A percentile compares a stretch with the other conserved stretches of the same genome.
Conservation (phyloP, 2,113 vertebrate genomes). For the Semicossyphus pulcher region DNA sequence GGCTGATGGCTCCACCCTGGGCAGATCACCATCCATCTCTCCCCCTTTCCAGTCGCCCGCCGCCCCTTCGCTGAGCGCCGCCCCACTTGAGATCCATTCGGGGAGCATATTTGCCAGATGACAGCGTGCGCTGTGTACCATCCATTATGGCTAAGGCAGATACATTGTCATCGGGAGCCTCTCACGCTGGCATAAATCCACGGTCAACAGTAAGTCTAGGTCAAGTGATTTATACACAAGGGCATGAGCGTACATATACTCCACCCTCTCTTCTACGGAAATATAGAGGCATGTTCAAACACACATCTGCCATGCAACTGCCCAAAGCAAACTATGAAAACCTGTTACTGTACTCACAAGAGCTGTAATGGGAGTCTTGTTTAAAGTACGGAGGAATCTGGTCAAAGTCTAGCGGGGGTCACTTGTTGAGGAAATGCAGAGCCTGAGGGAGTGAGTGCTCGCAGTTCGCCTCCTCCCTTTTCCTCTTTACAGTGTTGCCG, state of each 20-base stretch:
- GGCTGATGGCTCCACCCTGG: conserved; percentile 74
- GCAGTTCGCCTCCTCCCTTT: conserved; percentile 46
- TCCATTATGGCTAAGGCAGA: conserved; percentile 69
- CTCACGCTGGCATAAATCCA: conserved; percentile 70
- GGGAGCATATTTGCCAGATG: conserved; percentile 78
- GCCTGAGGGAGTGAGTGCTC: conserved; percentile 53
- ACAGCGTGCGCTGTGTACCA: conserved; percentile 72
- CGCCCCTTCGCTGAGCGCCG: conserved; percentile 49
- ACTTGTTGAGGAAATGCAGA: conserved; percentile 78
- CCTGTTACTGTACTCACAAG: conserved; percentile 75
- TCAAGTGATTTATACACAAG: conserved; percentile 82
- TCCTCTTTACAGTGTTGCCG: conserved; percentile 48
- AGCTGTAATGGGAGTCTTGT: conserved; percentile 77
- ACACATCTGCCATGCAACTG: conserved; percentile 54
- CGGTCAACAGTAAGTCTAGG: conserved; percentile 76
- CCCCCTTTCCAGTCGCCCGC: conserved; percentile 37
- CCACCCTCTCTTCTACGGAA: conserved; percentile 30
- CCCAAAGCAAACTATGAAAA: conserved; percentile 55
- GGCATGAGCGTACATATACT: conserved; percentile 47
- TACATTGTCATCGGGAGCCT: conserved; percentile 74
- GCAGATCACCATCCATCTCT: conserved; percentile 77
- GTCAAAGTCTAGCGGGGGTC: conserved; percentile 69
- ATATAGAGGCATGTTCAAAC: conserved; percentile 47
- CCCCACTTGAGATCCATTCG: conserved; percentile 73
- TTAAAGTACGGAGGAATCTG: conserved; percentile 79